Evolutionary conservation across 2,113 vertebrate species (phyloP).

Genomic region (Notarius lentiginosus): DNA sequence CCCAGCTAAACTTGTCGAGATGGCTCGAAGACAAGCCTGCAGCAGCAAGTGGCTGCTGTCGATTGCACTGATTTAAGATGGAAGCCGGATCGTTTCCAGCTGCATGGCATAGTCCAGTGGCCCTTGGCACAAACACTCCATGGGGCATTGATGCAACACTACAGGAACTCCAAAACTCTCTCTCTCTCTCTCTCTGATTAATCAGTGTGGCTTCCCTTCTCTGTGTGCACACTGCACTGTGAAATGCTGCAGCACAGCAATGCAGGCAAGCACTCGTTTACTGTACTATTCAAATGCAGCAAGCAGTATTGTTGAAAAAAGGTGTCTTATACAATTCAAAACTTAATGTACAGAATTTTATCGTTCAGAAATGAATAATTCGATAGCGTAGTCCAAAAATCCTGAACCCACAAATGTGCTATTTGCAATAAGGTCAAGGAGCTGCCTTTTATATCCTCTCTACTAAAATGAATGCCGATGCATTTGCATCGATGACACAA

Average conservation of each 20-base stretch:
- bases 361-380: not conserved
- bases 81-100: slow-evolving; percentile 34
- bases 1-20: not conserved
- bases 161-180: slow-evolving; percentile 24
- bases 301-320: not conserved
- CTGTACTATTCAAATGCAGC: not conserved
- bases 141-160: slow-evolving; percentile 42
- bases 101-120: slow-evolving; percentile 29
- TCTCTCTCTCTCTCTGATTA: slow-evolving; percentile 41
- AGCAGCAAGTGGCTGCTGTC: slow-evolving; percentile 40
- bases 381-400: not conserved
- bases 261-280: not conserved
- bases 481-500: slow-evolving; percentile 33
- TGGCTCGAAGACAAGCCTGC: slow-evolving; percentile 42
- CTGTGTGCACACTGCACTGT: slow-evolving; percentile 20
- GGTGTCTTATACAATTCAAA: not conserved
- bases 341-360: not conserved
- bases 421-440: slow-evolving; percentile 4
- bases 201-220: slow-evolving; percentile 20
- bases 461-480: slow-evolving; percentile 32
- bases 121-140: slow-evolving; percentile 24
- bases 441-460: not conserved
- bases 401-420: not conserved
- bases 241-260: slow-evolving; percentile 37
- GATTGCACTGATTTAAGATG: slow-evolving; percentile 48